Conservation (phyloP, 2,797 vertebrate species). For the Hapalemur alaotrensis region DNA sequence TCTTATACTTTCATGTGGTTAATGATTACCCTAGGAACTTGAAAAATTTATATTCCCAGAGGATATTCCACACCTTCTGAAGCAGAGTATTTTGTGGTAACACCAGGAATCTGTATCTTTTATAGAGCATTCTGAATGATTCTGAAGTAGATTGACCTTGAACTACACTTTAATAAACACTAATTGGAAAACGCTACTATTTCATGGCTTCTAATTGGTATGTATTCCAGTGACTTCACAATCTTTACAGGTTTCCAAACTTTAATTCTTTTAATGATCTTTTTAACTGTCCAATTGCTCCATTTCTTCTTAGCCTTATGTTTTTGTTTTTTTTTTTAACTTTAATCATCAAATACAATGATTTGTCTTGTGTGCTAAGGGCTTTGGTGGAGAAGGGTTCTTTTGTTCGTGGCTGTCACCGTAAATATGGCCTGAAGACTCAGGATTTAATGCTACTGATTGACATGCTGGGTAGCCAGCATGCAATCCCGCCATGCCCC, state of each 20-base stretch:
- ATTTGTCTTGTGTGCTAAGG: not conserved
- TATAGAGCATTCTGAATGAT: not conserved
- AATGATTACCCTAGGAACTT: not conserved
- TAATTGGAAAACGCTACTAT: not conserved
- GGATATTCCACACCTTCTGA: not conserved
- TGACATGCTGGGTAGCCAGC: not conserved
- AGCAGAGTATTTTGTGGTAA: not conserved
- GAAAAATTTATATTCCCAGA: not conserved
- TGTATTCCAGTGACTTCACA: rapidly evolving
- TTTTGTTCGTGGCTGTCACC: not conserved
- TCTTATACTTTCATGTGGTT: not conserved
- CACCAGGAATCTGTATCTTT: not conserved
- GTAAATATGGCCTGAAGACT: not conserved
- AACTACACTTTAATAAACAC: not conserved
- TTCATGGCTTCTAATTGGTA: not conserved
- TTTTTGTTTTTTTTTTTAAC: not conserved
- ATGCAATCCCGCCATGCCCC: not conserved
- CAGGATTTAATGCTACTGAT: constrained; percentile 21
- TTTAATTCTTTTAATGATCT: not conserved
- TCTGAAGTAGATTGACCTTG: not conserved
- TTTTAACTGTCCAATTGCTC: not conserved
- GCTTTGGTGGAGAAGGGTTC: not conserved
- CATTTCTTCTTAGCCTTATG: not conserved
- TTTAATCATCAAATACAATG: not conserved
- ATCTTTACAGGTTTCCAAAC: not conserved